phyloP scores from a whole-genome alignment of 1,140 invertebrate species.

The Zophobas morio region DNA sequence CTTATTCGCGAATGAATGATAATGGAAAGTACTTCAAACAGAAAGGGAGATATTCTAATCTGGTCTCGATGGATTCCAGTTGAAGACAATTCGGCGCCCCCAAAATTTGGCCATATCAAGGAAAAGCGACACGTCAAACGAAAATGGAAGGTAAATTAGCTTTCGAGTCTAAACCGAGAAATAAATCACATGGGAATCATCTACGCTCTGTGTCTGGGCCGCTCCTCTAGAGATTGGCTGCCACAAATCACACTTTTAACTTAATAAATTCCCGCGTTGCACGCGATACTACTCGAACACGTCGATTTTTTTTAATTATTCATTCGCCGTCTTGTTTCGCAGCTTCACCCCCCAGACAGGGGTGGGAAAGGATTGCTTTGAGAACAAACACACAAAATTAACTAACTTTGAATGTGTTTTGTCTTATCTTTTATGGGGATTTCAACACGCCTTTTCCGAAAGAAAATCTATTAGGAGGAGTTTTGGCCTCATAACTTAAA shows the following conservation, averaged over 20 bases:
- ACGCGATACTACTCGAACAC: conserved; percentile 29
- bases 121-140: conserved; percentile 46
- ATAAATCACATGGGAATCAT: conserved; percentile 47
- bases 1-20: conserved; percentile 42
- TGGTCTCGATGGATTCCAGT: conserved; percentile 36
- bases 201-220: conserved; percentile 2
- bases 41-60: conserved; percentile 40
- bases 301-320: conserved; percentile 30
- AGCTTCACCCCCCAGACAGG: background rate
- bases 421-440: conserved; percentile 14
- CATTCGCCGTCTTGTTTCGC: background rate
- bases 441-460: background rate
- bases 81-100: conserved; percentile 44
- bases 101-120: conserved; percentile 41
- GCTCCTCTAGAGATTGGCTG: conserved; percentile 15
- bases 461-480: conserved; percentile 11
- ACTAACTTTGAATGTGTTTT: conserved; percentile 14
- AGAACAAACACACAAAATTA: conserved; percentile 10
- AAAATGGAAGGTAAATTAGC: conserved; percentile 51
- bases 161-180: conserved; percentile 42
- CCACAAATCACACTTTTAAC: conserved; percentile 48
- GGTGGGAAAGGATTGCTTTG: background rate
- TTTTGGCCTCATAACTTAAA: background rate
- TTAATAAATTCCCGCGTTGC: conserved; percentile 40
- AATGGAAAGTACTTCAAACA: conserved; percentile 39